These are phyloP conservation scores for Dioctria rufipes DNA, from an alignment of 2,888 invertebrate species.

Conservation along the genomic window DNA sequence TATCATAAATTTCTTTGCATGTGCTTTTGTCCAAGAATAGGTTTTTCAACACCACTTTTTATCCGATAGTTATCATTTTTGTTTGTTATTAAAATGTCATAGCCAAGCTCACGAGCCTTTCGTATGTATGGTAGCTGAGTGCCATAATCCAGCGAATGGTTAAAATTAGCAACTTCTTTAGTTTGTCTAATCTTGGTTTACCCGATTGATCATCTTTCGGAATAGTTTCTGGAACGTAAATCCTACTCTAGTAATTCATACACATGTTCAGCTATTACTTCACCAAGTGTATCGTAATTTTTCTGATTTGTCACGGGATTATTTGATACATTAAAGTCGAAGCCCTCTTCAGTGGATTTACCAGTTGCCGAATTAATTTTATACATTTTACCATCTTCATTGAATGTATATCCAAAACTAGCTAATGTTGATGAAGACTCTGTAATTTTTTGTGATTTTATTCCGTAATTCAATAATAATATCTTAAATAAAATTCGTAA, in stretches of 20 bases:
- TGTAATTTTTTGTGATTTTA: background rate
- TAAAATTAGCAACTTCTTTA: slow-evolving; percentile 77
- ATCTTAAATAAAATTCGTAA: slow-evolving; percentile 17
- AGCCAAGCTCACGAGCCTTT: slow-evolving; percentile 76
- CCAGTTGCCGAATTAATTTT: slow-evolving; percentile 74
- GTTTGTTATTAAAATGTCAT: slow-evolving; percentile 82
- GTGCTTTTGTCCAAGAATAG: slow-evolving; percentile 75
- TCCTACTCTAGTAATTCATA: slow-evolving; percentile 76
- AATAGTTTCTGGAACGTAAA: slow-evolving; percentile 75
- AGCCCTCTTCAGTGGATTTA: slow-evolving; percentile 73
- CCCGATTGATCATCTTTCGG: slow-evolving; percentile 73
- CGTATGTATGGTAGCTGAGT: slow-evolving; percentile 84
- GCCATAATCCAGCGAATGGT: slow-evolving; percentile 81
- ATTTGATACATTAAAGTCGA: slow-evolving; percentile 77
- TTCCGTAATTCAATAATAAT: background rate
- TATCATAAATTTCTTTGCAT: no score
- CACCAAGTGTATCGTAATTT: slow-evolving; percentile 81
- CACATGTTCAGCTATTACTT: slow-evolving; percentile 79
- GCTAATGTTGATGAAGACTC: slow-evolving; percentile 57
- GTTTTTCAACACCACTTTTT: slow-evolving; percentile 69
- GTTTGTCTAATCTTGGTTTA: slow-evolving; percentile 74
- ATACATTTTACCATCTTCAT: slow-evolving; percentile 77
- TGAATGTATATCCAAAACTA: slow-evolving; percentile 75
- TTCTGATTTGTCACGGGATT: slow-evolving; percentile 78
- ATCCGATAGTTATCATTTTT: slow-evolving; percentile 79